Percentiles rank a stretch among this genome's conserved stretches.
These are phyloP conservation scores for Isichthys henryi DNA, from an alignment of 2,113 vertebrate species.

Conservation along the genomic window DNA sequence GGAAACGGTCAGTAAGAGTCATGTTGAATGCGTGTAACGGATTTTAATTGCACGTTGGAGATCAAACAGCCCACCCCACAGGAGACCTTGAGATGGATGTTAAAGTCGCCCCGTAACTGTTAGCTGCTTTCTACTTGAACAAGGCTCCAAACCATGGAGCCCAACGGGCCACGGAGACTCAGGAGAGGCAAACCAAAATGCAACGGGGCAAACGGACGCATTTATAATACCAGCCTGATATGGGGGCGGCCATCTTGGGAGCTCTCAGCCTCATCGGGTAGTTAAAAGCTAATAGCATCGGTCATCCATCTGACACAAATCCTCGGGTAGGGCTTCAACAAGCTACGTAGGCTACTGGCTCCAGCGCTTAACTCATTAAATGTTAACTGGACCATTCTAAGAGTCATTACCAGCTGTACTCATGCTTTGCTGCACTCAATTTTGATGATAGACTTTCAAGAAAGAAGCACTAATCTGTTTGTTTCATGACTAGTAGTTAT, in stretches of 20 bases:
- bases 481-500: not conserved
- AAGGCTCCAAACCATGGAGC: not conserved
- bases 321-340: not conserved
- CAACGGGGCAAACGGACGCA: not conserved
- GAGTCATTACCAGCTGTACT: not conserved
- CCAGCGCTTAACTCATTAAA: not conserved
- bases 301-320: not conserved
- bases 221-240: not conserved
- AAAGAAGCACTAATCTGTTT: not conserved
- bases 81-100: not conserved
- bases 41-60: not conserved
- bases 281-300: not conserved
- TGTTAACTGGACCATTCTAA: not conserved
- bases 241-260: not conserved
- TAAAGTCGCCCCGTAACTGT: not conserved
- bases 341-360: not conserved
- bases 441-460: not conserved
- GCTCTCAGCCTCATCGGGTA: not conserved
- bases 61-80: not conserved
- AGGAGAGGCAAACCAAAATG: not conserved
- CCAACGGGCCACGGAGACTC: not conserved
- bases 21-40: not conserved
- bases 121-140: not conserved
- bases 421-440: not conserved
- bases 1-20: not conserved